Evolutionary conservation across 2,888 invertebrate genomes (phyloP).

Genomic region (Operophtera brumata): DNA sequence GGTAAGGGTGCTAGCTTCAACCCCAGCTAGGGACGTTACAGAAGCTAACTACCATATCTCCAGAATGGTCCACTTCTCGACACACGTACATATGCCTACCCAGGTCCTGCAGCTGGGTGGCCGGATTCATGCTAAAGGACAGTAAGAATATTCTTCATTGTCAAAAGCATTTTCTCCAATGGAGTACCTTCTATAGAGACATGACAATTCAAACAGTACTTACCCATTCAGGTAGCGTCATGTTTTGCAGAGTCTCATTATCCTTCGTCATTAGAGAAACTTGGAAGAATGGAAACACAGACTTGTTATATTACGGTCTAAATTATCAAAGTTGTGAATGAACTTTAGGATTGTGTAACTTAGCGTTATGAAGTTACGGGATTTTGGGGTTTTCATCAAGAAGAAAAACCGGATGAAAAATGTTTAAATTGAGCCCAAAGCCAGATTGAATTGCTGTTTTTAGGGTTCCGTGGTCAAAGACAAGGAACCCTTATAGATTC

Average conservation of each 20-base stretch:
- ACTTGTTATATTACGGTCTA: conserved; percentile 33
- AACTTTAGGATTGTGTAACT: conserved; percentile 38
- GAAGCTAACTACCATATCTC: too few relatives aligned
- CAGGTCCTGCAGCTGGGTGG: too few relatives aligned
- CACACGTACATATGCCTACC: too few relatives aligned
- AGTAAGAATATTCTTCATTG: background rate
- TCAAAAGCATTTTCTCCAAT: background rate
- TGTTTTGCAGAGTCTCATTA: conserved; percentile 28
- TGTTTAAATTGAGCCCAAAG: background rate
- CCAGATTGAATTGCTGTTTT: conserved; percentile 5
- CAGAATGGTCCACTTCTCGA: too few relatives aligned
- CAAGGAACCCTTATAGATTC: too few relatives aligned
- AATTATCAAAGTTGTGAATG: conserved; percentile 45
- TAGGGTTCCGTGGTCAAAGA: too few relatives aligned
- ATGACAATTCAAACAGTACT: background rate
- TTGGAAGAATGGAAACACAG: conserved; percentile 27
- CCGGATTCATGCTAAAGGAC: too few relatives aligned
- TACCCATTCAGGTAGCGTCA: conserved; percentile 4
- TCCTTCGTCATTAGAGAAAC: conserved; percentile 27
- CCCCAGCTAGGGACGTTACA: too few relatives aligned
- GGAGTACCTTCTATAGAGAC: background rate
- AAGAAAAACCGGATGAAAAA: conserved; percentile 11
- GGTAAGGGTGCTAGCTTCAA: too few relatives aligned
- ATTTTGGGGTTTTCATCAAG: conserved; percentile 13
- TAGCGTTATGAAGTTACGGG: conserved; percentile 16